These are phyloP conservation scores for Equus przewalskii DNA, from an alignment of 2,113 vertebrate genomes.

Conservation along the genomic window DNA sequence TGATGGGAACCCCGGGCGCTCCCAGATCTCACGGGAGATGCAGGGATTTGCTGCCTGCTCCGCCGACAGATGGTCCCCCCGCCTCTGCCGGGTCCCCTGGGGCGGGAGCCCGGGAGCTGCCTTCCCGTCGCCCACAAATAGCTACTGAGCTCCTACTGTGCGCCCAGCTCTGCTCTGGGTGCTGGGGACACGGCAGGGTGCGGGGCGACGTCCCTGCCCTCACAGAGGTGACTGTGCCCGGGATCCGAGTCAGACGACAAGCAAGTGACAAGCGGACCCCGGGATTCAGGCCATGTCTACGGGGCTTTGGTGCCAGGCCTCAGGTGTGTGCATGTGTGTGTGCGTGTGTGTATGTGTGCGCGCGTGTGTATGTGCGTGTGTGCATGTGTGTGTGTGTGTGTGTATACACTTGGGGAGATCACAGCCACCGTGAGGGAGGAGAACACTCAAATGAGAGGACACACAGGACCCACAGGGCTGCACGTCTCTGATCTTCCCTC, in stretches of 20 bases:
- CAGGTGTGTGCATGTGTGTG: fast-evolving
- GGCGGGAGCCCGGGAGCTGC: neutral
- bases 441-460: neutral
- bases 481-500: neutral
- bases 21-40: neutral
- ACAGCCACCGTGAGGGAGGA: neutral
- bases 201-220: fast-evolving
- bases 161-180: neutral
- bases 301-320: neutral
- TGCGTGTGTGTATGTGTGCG: neutral
- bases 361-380: neutral
- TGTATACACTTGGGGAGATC: neutral
- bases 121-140: neutral
- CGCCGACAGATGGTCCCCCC: neutral
- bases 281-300: neutral
- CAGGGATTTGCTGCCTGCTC: neutral
- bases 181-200: neutral
- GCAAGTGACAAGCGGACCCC: neutral
- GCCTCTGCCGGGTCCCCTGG: neutral
- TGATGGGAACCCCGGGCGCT: neutral
- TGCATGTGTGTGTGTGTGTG: neutral
- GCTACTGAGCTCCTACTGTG: neutral
- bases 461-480: neutral
- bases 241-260: neutral
- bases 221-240: neutral